Percentiles rank a stretch among this genome's conserved stretches.
Evolutionary conservation across 1,140 invertebrate genomes (phyloP).

Genomic region (Caenorhabditis latens): DNA sequence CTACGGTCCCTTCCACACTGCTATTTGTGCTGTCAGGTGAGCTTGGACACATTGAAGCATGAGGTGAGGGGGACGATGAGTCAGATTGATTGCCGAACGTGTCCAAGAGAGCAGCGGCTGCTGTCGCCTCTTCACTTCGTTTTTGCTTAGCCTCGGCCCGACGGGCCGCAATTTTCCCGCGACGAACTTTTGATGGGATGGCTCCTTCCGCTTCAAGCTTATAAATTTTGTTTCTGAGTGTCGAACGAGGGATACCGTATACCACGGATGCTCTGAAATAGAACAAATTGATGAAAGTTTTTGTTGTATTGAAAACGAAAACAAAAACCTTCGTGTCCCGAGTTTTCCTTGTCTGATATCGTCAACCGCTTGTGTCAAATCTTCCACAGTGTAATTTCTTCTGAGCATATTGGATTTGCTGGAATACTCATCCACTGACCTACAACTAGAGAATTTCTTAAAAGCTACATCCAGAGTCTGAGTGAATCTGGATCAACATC

Average conservation of each 20-base stretch:
- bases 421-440: conserved; percentile 11
- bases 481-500: not conserved
- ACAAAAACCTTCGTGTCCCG: conserved; percentile 53
- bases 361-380: conserved; percentile 62
- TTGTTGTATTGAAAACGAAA: not conserved
- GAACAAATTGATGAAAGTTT: not conserved
- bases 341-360: conserved; percentile 60
- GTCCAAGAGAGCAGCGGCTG: conserved; percentile 43
- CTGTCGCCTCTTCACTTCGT: not conserved
- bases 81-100: conserved; percentile 43
- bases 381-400: conserved; percentile 64
- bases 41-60: conserved; percentile 46
- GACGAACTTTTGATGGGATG: conserved; percentile 66
- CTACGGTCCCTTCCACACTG: conserved; percentile 22
- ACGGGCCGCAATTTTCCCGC: conserved; percentile 36
- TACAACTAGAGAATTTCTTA: not conserved
- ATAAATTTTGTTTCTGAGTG: conserved; percentile 91
- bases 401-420: conserved; percentile 42
- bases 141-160: conserved; percentile 26
- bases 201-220: conserved; percentile 84
- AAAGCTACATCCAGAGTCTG: not conserved
- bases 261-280: conserved; percentile 86
- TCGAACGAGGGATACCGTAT: conserved; percentile 94
- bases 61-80: conserved; percentile 43
- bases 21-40: conserved; percentile 54